These are phyloP conservation scores for Eubasilissa regina DNA, from an alignment of 1,140 invertebrate genomes.

Conservation along the genomic window DNA sequence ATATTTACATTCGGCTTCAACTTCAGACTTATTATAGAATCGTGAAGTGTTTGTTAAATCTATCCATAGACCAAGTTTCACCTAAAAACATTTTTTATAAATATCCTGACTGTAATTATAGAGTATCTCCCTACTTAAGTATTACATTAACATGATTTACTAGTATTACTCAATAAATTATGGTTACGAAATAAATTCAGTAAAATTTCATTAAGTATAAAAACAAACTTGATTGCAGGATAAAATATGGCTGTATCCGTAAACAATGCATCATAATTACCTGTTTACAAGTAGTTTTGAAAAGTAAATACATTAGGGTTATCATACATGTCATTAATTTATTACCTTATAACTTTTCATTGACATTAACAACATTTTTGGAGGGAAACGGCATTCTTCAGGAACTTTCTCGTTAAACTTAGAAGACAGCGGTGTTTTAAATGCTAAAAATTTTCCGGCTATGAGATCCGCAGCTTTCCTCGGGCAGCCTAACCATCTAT, in stretches of 20 bases:
- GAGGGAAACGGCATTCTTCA: constrained; percentile 84
- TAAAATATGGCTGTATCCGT: too few relatives aligned
- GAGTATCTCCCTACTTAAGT: too few relatives aligned
- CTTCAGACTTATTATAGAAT: constrained; percentile 88
- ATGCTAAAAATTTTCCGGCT: constrained; percentile 88
- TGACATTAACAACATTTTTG: constrained; percentile 86
- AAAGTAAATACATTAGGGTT: constrained; percentile 1
- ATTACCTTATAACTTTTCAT: constrained; percentile 82
- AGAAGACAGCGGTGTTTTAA: constrained; percentile 91
- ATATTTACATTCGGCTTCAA: constrained; percentile 87
- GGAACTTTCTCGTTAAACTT: constrained; percentile 88
- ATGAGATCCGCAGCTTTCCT: constrained; percentile 85
- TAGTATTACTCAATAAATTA: too few relatives aligned
- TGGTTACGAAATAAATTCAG: too few relatives aligned
- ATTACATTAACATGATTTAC: too few relatives aligned
- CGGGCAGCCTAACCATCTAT: constrained; percentile 94
- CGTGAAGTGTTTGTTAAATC: constrained; percentile 96
- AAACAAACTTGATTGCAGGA: too few relatives aligned
- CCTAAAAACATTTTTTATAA: constrained; percentile 68
- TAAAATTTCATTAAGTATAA: too few relatives aligned
- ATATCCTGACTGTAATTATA: too few relatives aligned
- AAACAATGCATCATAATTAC: too few relatives aligned
- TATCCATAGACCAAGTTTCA: constrained; percentile 95
- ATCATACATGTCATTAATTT: neutral
- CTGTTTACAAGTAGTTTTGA: neutral